A percentile compares a stretch with the other conserved stretches of the same genome.
These are phyloP conservation scores for Numenius phaeopus DNA, from an alignment of 2,797 vertebrate species.

Conservation along the genomic window DNA sequence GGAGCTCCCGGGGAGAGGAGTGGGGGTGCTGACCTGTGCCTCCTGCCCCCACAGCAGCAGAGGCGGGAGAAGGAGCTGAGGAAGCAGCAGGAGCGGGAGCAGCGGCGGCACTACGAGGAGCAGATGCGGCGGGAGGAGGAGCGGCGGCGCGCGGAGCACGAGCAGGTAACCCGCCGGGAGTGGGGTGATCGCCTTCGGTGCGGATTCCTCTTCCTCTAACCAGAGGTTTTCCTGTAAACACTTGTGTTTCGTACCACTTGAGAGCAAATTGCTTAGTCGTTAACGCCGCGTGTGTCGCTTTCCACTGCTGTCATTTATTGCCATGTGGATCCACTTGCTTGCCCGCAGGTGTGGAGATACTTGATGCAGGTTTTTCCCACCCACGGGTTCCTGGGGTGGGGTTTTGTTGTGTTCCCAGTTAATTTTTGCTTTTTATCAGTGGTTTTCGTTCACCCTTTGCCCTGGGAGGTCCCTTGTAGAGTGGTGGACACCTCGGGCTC, in stretches of 20 bases:
- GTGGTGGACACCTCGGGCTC: neutral
- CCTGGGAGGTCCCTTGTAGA: neutral
- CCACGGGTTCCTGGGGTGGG: neutral
- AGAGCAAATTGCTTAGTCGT: slow-evolving; percentile 22
- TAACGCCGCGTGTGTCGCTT: neutral
- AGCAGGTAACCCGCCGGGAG: slow-evolving; percentile 83
- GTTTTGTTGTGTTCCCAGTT: neutral
- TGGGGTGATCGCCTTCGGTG: rapidly evolving
- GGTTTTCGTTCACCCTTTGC: neutral
- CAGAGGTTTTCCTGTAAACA: neutral
- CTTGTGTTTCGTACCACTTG: neutral
- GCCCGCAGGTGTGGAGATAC: neutral
- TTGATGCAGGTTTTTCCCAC: neutral
- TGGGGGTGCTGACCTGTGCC: neutral
- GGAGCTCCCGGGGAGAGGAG: rapidly evolving
- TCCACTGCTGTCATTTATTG: neutral
- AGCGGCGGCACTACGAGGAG: slow-evolving; percentile 94
- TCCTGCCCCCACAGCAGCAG: slow-evolving; percentile 86
- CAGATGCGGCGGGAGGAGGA: slow-evolving; percentile 95
- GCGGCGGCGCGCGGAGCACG: slow-evolving; percentile 92
- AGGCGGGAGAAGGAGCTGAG: slow-evolving; percentile 94
- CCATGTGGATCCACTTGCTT: slow-evolving; percentile 4
- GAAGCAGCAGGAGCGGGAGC: slow-evolving; percentile 97
- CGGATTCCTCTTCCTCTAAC: neutral
- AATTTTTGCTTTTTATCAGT: neutral